Evolutionary conservation across 2,113 vertebrate species (phyloP).

Genomic region (Poeciliopsis prolifica): DNA sequence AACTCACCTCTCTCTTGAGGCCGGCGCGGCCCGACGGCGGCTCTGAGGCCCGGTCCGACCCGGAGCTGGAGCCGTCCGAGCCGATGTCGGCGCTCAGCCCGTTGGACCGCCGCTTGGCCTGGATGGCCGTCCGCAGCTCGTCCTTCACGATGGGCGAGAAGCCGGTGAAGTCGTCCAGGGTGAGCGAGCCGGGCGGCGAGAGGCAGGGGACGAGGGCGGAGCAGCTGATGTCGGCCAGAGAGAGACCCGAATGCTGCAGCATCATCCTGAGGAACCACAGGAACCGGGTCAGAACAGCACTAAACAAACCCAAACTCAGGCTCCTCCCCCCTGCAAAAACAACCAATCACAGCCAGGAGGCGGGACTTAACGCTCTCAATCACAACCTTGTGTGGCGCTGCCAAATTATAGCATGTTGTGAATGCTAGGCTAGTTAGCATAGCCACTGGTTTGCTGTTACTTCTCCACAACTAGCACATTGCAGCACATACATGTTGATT

Average conservation of each 20-base stretch:
- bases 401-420: too few relatives aligned
- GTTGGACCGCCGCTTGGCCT: conserved; percentile 86
- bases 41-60: conserved; percentile 78
- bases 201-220: conserved; percentile 92
- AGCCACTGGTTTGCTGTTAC: too few relatives aligned
- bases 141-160: conserved; percentile 92
- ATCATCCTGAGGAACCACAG: conserved; percentile 83
- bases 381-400: too few relatives aligned
- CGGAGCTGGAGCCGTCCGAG: conserved; percentile 80
- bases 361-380: too few relatives aligned
- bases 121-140: conserved; percentile 92
- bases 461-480: too few relatives aligned
- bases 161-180: conserved; percentile 93
- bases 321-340: too few relatives aligned
- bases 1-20: conserved; percentile 84
- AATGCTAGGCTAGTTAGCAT: too few relatives aligned
- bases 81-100: conserved; percentile 81
- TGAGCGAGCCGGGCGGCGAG: conserved; percentile 89
- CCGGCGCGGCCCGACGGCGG: conserved; percentile 16
- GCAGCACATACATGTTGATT: too few relatives aligned
- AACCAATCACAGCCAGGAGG: too few relatives aligned
- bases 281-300: too few relatives aligned
- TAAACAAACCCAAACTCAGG: too few relatives aligned
- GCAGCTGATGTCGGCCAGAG: conserved; percentile 92
- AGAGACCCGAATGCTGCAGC: conserved; percentile 91